Base-by-base conservation (phyloP, 1,140 invertebrate species). In the Hypothenemus hampei region DNA sequence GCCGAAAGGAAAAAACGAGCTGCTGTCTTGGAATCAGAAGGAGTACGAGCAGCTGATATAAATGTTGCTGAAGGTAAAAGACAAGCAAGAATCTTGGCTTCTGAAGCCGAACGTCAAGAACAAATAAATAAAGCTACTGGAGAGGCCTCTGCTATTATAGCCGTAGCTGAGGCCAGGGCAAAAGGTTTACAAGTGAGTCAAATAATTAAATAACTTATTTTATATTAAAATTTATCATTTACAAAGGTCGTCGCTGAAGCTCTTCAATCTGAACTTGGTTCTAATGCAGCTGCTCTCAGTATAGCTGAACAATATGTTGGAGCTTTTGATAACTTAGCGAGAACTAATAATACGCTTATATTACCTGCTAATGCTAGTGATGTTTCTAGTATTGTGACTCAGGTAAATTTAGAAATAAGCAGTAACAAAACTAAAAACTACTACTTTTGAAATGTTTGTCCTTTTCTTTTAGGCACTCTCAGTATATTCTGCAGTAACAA, bases 1-100 rank as follows among this genome's bases (percentile, higher is more conserved):
- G 96, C 96, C 0, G 97, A 99, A 73, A 75, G 97, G 43, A 87
- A 89, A 68, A 99, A 99, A 73, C 78, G 97, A 67, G 97, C 97
- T 0, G 86, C 91, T 11, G 92, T 99, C 70, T 77, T 99, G 51
- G 95, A 99, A 75, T 98, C 95, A 0, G 97, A 99, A 78, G 95
- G 94, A 71, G 77, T 86, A 2, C 76, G 94, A 49, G 92, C 94
- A 66, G 92, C 95, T 3, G 92, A 97, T 53, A 97, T 99, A 35
- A 99, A 99, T 76, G 87, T 98, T 23, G 97, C 97, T 0, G 93
- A 98, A 72, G 97, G 53, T 56, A 91, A 95, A 73, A 84, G 96
- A 61, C 81, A 85, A 67, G 80, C 95, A 0, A 82, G 85, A 65
- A 97, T 99, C 73, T 78, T 99, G 29, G 86, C 86, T n/a, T 98